phyloP scores from a whole-genome alignment of 2,113 vertebrate species.

The Recurvirostra avosetta region DNA sequence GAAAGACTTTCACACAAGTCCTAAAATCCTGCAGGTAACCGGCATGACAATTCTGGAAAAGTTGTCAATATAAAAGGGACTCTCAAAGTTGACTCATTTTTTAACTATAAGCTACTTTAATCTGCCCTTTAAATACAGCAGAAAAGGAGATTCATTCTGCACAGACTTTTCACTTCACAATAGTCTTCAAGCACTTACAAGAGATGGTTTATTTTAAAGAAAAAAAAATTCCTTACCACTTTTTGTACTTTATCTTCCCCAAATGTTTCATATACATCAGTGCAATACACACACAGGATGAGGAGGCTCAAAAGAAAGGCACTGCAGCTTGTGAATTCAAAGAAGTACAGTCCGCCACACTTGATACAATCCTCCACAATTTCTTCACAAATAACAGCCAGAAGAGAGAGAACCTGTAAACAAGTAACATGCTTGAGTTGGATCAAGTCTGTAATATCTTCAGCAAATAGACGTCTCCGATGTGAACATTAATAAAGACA shows the following conservation, averaged over 20 bases:
- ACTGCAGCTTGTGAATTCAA: constrained; percentile 89
- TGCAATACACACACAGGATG: constrained; percentile 78
- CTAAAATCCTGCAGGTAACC: neutral
- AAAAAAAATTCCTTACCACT: constrained; percentile 70
- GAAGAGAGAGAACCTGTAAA: constrained; percentile 81
- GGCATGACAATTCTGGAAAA: neutral
- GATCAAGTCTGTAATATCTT: neutral
- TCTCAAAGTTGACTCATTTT: neutral
- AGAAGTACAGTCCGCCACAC: constrained; percentile 86
- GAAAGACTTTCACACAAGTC: neutral
- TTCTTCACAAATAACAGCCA: constrained; percentile 89
- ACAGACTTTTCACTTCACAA: neutral
- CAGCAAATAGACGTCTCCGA: neutral
- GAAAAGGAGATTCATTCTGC: neutral
- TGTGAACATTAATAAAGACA: neutral
- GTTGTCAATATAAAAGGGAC: neutral
- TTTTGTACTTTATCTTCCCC: constrained; percentile 63
- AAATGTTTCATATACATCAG: constrained; percentile 58
- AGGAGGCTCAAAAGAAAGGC: constrained; percentile 85
- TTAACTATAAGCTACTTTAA: neutral
- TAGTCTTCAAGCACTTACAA: neutral
- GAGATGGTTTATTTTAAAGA: neutral
- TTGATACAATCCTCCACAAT: constrained; percentile 69
- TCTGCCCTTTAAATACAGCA: neutral
- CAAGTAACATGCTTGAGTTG: neutral